These are phyloP conservation scores for Iphiclides podalirius DNA, from an alignment of 2,888 invertebrate genomes.

Conservation along the genomic window DNA sequence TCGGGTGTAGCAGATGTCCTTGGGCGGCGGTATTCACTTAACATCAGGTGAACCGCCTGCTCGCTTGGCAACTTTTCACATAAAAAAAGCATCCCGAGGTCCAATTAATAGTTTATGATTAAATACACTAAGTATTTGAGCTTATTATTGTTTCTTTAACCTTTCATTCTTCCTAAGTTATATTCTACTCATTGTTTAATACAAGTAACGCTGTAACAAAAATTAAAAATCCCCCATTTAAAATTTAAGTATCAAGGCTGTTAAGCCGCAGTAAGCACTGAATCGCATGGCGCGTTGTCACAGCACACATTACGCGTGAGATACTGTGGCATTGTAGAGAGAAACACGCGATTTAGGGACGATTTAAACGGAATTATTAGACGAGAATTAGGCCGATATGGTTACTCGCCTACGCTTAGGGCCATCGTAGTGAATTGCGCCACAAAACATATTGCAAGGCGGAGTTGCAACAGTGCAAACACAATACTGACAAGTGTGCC, in stretches of 20 bases:
- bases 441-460: conserved; percentile 36
- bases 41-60: too few species aligned
- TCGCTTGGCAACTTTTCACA: too few species aligned
- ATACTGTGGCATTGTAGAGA: conserved; percentile 65
- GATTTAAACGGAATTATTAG: conserved; percentile 64
- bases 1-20: too few species aligned
- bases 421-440: conserved; percentile 32
- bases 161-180: too few species aligned
- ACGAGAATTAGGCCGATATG: conserved; percentile 50
- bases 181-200: too few species aligned
- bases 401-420: conserved; percentile 40
- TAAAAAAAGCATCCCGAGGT: too few species aligned
- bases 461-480: conserved; percentile 13
- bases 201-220: too few species aligned
- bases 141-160: too few species aligned
- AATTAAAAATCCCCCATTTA: too few species aligned
- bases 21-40: too few species aligned
- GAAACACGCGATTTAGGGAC: conserved; percentile 60
- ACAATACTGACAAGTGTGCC: conserved; percentile 13
- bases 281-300: conserved; percentile 56
- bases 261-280: conserved; percentile 21
- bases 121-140: too few species aligned
- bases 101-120: too few species aligned
- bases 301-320: conserved; percentile 73
- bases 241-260: conserved; percentile 46